A percentile compares a stretch with the other conserved stretches of the same genome.
Conservation (phyloP, 2,888 invertebrate genomes). For the Cheilosia urbana region DNA sequence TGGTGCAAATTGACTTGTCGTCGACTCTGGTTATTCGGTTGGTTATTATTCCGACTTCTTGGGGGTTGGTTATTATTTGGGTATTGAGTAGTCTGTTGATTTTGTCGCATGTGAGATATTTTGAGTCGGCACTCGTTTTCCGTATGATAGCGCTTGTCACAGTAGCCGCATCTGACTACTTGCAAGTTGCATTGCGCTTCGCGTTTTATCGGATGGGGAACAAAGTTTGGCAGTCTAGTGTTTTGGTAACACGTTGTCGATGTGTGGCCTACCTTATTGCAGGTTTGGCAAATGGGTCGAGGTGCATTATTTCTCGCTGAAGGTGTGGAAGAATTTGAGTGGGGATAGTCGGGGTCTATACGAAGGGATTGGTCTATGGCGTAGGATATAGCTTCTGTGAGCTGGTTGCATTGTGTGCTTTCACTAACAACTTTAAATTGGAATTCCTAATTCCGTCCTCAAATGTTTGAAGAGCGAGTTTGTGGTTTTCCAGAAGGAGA, state of each 20-base stretch:
- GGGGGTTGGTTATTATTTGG: neutral
- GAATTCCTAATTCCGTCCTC: conserved; percentile 4
- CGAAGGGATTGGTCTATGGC: neutral
- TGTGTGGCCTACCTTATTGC: too few species aligned
- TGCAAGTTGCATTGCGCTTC: neutral
- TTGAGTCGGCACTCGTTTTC: neutral
- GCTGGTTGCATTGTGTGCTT: neutral
- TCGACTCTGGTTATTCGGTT: neutral
- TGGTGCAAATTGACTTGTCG: neutral
- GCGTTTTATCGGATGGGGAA: too few species aligned
- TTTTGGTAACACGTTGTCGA: too few species aligned
- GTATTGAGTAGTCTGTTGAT: neutral
- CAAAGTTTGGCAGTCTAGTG: too few species aligned
- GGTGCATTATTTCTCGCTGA: too few species aligned
- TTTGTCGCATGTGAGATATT: neutral
- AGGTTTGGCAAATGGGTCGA: too few species aligned
- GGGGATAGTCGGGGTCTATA: too few species aligned
- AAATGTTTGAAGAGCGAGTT: too few species aligned
- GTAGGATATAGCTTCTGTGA: neutral
- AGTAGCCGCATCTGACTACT: neutral
- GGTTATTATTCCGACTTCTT: too few species aligned
- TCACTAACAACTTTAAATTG: conserved; percentile 3
- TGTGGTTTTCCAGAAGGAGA: neutral
- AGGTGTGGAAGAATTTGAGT: too few species aligned
- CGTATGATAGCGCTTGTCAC: neutral